Evolutionary conservation across 2,888 invertebrate species (phyloP).

Genomic region (Drosophila bunnanda): DNA sequence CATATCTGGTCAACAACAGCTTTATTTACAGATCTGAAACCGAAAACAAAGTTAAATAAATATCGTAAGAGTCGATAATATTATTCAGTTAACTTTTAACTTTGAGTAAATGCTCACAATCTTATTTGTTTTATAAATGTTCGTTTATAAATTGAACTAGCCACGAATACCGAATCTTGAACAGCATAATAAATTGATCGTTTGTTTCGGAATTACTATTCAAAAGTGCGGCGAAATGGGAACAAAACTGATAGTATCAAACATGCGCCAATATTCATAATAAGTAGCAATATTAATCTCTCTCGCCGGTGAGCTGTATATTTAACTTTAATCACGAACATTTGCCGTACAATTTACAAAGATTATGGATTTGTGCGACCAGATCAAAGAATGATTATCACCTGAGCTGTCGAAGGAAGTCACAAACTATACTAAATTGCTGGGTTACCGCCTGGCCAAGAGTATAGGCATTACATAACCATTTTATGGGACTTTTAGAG

Average conservation of each 20-base stretch:
- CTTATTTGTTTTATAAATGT: background rate
- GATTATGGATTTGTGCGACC: background rate
- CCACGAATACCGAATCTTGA: background rate
- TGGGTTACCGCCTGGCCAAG: background rate
- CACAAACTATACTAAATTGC: constrained; percentile 5
- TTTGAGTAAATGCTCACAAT: background rate
- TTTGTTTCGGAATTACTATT: constrained; percentile 8
- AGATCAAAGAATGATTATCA: constrained; percentile 1
- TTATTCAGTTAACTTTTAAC: background rate
- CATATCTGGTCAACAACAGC: constrained; percentile 6
- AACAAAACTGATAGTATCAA: constrained; percentile 2
- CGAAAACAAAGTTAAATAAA: background rate
- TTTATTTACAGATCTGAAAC: background rate
- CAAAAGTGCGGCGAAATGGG: constrained; percentile 7
- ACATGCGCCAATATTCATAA: constrained; percentile 10
- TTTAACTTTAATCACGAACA: constrained; percentile 11
- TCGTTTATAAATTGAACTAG: background rate
- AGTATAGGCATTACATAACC: constrained; percentile 7
- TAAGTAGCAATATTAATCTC: constrained; percentile 4
- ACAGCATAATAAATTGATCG: background rate
- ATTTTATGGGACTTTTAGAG: constrained; percentile 13
- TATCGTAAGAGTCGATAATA: background rate
- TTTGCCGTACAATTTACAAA: constrained; percentile 2
- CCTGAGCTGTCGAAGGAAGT: background rate
- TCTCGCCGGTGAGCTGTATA: constrained; percentile 1